Evolutionary conservation across 2,113 vertebrate species (phyloP).

Genomic region (Oceanites oceanicus): DNA sequence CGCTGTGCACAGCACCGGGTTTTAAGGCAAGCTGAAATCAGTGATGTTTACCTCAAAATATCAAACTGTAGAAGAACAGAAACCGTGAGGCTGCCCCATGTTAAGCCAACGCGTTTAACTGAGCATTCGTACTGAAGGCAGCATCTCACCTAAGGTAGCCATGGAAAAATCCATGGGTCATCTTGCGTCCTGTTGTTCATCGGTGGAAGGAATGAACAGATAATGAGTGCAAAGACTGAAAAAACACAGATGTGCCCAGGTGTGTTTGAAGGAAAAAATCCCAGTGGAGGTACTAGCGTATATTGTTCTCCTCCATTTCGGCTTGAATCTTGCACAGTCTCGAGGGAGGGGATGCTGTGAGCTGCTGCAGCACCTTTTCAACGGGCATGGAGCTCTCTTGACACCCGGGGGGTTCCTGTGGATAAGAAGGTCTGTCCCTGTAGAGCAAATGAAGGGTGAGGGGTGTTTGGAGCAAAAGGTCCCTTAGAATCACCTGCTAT

Average conservation of each 20-base stretch:
- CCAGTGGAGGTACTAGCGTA: neutral
- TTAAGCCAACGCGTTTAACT: fast-evolving
- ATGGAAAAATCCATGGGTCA: neutral
- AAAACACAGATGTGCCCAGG: neutral
- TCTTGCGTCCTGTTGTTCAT: neutral
- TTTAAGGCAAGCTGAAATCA: neutral
- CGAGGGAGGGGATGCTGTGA: neutral
- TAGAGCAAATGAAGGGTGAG: no score
- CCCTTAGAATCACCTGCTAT: neutral
- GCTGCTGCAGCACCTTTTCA: neutral
- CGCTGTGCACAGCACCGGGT: fast-evolving
- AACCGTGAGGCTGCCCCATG: neutral
- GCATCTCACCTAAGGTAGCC: neutral
- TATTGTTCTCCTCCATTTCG: neutral
- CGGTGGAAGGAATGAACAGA: neutral
- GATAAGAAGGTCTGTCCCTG: neutral
- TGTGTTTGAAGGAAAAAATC: neutral
- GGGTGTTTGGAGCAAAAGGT: neutral
- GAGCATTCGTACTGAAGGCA: neutral
- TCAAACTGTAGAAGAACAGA: no score
- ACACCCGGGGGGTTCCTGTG: no score
- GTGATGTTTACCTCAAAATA: neutral
- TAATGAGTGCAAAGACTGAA: neutral
- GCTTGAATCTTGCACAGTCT: neutral
- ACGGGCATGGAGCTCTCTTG: neutral